phyloP scores from a whole-genome alignment of 2,113 vertebrate species.

The Leptodactylus fuscus region DNA sequence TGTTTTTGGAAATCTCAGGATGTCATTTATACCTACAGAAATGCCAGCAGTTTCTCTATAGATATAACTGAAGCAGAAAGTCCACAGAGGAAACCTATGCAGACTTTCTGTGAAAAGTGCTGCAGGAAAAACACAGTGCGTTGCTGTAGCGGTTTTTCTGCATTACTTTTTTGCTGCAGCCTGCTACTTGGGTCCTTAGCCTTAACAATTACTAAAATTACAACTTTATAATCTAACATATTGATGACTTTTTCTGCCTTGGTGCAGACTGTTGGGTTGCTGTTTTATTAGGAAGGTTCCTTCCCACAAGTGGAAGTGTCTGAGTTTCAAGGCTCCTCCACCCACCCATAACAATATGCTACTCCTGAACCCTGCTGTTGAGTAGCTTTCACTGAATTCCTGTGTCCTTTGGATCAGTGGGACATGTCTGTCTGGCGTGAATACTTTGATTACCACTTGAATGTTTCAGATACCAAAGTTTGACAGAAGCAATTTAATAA shows the following conservation, averaged over 20 bases:
- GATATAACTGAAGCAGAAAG: no score
- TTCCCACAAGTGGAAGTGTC: slow-evolving; percentile 75
- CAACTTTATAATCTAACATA: slow-evolving; percentile 79
- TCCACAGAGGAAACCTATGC: no score
- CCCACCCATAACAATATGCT: slow-evolving; percentile 58
- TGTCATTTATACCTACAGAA: no score
- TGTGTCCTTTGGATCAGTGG: slow-evolving; percentile 65
- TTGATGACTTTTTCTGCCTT: slow-evolving; percentile 77
- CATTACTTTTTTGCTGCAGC: no score
- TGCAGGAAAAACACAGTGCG: no score
- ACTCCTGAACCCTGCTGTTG: slow-evolving; percentile 70
- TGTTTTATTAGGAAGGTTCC: slow-evolving; percentile 74
- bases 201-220: slow-evolving; percentile 79
- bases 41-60: no score
- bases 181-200: no score
- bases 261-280: slow-evolving; percentile 77
- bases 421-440: slow-evolving; percentile 64
- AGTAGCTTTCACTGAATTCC: slow-evolving; percentile 69
- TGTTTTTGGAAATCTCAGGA: no score
- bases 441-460: slow-evolving; percentile 73
- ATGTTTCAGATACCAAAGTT: slow-evolving; percentile 70
- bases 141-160: no score
- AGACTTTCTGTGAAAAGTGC: no score
- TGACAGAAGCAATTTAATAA: slow-evolving; percentile 72
- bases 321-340: slow-evolving; percentile 67